phyloP scores from a whole-genome alignment of 2,113 vertebrate genomes.

The Tetrax tetrax region DNA sequence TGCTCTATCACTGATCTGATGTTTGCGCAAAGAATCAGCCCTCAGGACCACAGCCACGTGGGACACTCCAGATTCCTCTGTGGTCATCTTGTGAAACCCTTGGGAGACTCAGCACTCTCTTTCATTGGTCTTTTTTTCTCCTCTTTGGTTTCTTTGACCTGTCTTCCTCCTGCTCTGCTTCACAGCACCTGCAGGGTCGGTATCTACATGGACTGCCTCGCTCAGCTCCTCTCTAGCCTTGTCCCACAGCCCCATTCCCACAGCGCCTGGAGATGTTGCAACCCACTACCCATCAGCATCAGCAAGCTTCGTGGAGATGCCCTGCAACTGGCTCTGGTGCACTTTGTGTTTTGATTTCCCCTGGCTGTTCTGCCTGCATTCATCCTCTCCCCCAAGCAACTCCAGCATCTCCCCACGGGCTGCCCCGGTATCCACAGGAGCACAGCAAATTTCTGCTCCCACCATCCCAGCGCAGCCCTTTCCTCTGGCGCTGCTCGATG shows the following conservation, averaged over 20 bases:
- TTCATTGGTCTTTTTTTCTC: not conserved
- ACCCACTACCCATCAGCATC: not conserved
- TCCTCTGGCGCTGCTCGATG: rapidly evolving
- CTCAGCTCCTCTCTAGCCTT: not conserved
- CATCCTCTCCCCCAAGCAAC: not conserved
- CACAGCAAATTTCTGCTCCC: not conserved
- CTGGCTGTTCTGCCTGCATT: not conserved
- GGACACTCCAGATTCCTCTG: not conserved
- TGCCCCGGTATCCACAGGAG: rapidly evolving
- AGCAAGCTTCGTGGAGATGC: not conserved
- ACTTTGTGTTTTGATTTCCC: not conserved
- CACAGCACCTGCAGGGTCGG: not conserved
- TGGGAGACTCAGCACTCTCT: not conserved
- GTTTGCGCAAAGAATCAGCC: not conserved
- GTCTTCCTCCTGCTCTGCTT: not conserved
- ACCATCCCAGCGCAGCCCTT: not conserved
- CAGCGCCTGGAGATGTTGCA: not conserved
- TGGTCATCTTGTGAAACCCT: not conserved
- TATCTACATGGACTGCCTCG: rapidly evolving
- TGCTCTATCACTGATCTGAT: not conserved
- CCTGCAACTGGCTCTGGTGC: not conserved
- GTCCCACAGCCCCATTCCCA: not conserved
- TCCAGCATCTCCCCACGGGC: not conserved
- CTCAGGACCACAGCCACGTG: rapidly evolving
- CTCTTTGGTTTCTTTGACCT: not conserved